Percentiles rank a stretch among this genome's conserved stretches.
These are phyloP conservation scores for Corythornis leucogaster DNA, from an alignment of 2,797 vertebrate species.

Conservation along the genomic window DNA sequence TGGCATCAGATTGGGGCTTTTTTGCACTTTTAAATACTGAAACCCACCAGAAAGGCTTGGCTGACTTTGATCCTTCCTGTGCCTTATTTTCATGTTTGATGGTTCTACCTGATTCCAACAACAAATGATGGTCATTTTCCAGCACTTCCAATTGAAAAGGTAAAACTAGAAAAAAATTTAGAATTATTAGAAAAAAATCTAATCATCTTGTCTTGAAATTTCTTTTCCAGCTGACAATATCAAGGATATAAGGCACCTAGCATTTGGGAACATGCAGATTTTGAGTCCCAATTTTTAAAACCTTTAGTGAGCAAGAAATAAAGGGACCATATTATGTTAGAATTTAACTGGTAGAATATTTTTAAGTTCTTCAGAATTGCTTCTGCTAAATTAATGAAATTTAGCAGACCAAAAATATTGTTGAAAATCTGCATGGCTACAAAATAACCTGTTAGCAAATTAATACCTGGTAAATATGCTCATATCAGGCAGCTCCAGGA, in stretches of 20 bases:
- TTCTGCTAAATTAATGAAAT: neutral
- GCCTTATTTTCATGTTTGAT: neutral
- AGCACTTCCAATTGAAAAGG: neutral
- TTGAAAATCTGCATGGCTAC: neutral
- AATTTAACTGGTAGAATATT: neutral
- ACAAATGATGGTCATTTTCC: neutral
- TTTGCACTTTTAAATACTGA: neutral
- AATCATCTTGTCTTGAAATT: neutral
- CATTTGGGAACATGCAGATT: neutral
- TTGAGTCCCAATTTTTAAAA: neutral
- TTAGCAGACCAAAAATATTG: neutral
- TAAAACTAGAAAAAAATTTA: too few relatives aligned
- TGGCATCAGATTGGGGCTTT: neutral
- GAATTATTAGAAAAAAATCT: neutral
- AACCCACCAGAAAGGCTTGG: neutral
- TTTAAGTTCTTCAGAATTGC: neutral
- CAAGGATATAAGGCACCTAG: neutral
- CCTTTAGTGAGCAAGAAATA: neutral
- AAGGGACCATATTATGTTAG: neutral
- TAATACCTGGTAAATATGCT: neutral
- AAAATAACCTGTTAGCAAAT: neutral
- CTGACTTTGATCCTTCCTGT: slow-evolving; percentile 32
- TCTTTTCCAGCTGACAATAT: neutral
- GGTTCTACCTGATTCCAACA: neutral
- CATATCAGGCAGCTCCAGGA: neutral